Evolutionary conservation across 2,113 vertebrate genomes (phyloP).

Genomic region (Bucco capensis): DNA sequence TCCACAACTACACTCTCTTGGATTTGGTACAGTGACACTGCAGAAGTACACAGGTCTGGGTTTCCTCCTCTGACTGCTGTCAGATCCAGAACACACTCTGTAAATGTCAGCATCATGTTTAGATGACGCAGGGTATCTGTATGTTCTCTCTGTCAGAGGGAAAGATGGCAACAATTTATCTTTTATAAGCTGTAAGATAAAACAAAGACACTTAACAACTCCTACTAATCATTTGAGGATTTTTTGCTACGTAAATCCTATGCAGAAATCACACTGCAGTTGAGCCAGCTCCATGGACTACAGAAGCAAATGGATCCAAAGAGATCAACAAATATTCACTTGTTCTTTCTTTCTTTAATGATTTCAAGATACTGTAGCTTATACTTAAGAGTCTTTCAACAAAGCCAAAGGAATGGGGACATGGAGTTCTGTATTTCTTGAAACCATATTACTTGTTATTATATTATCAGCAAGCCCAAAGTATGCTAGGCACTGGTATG

Average conservation of each 20-base stretch:
- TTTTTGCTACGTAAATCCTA: not conserved
- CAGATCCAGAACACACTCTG: constrained; percentile 93
- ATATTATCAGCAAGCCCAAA: constrained; percentile 18
- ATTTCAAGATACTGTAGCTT: not conserved
- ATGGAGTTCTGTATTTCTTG: not conserved
- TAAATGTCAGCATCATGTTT: constrained; percentile 91
- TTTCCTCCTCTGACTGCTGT: constrained; percentile 80
- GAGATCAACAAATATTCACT: not conserved
- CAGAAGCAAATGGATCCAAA: not conserved
- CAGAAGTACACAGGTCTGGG: constrained; percentile 84
- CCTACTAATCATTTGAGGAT: not conserved
- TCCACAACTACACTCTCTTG: constrained; percentile 95
- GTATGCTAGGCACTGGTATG: not conserved
- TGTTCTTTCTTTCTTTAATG: not conserved
- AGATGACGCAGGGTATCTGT: constrained; percentile 93
- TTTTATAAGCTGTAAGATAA: not conserved
- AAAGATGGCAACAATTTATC: not conserved
- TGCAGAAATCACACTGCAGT: not conserved
- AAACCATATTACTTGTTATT: constrained; percentile 20
- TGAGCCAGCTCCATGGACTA: not conserved
- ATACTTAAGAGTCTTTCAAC: not conserved
- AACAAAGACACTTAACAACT: not conserved
- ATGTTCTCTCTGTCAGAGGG: constrained; percentile 85
- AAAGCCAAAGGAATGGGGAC: not conserved
- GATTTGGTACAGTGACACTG: constrained; percentile 86